A percentile compares a stretch with the other conserved stretches of the same genome.
Conservation (phyloP, 2,888 invertebrate species). For the Chrysolina oricalcia region DNA sequence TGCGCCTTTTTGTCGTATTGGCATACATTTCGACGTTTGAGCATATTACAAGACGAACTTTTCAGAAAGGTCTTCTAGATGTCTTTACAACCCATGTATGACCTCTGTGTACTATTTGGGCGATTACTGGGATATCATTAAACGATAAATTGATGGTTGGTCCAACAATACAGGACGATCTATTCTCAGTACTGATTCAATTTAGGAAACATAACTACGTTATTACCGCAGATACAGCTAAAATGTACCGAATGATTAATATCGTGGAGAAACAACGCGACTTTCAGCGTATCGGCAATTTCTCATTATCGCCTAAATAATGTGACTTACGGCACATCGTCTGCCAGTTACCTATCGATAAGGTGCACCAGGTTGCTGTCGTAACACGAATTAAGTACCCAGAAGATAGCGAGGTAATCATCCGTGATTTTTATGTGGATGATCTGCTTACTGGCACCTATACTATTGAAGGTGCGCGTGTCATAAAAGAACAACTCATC, state of each 20-base stretch:
- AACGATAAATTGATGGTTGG: constrained; percentile 44
- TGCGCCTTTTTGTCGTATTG: too few relatives aligned
- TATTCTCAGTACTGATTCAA: constrained; percentile 36
- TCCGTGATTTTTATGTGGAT: constrained; percentile 42
- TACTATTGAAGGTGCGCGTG: not conserved
- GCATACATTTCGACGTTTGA: too few relatives aligned
- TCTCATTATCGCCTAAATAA: constrained; percentile 28
- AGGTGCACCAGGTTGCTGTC: constrained; percentile 23
- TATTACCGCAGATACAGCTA: constrained; percentile 30
- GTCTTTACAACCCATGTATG: too few relatives aligned
- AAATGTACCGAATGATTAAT: constrained; percentile 37
- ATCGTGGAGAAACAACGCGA: constrained; percentile 24
- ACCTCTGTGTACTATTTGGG: too few relatives aligned
- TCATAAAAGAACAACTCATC: not conserved
- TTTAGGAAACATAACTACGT: constrained; percentile 33
- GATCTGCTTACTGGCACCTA: constrained; percentile 32
- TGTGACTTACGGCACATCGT: constrained; percentile 40
- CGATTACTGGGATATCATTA: constrained; percentile 36
- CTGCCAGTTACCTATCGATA: constrained; percentile 32
- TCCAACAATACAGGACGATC: constrained; percentile 42
- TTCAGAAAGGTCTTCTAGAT: too few relatives aligned
- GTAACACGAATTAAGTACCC: constrained; percentile 21
- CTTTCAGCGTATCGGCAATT: constrained; percentile 31
- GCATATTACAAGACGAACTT: too few relatives aligned
- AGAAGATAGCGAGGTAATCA: constrained; percentile 13